Conservation (phyloP, 2,888 invertebrate genomes). For the Heliconius sara region DNA sequence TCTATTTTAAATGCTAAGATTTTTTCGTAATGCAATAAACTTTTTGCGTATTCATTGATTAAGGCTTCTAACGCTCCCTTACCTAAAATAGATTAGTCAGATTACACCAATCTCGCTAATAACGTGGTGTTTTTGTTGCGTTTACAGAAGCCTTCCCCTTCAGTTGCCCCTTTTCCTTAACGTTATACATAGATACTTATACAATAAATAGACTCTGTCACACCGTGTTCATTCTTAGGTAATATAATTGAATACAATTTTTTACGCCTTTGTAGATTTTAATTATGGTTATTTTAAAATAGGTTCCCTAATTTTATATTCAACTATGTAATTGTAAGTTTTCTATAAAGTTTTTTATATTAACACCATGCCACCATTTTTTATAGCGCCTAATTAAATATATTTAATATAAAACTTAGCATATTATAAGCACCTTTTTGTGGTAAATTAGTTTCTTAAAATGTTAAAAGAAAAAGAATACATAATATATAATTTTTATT, state of each 20-base stretch:
- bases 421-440: too few relatives aligned
- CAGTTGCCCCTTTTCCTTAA: conserved; percentile 73
- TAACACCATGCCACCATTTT: neutral
- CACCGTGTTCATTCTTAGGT: conserved; percentile 57
- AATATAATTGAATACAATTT: neutral
- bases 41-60: conserved; percentile 51
- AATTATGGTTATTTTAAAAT: neutral
- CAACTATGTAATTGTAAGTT: neutral
- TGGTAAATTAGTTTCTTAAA: too few relatives aligned
- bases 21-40: neutral
- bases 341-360: neutral
- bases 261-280: neutral
- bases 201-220: conserved; percentile 55
- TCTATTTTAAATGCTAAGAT: neutral
- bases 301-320: neutral
- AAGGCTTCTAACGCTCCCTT: conserved; percentile 73
- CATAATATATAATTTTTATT: neutral
- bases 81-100: conserved; percentile 83
- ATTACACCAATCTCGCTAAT: conserved; percentile 84
- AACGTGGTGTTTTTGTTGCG: conserved; percentile 83
- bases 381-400: too few relatives aligned
- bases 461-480: neutral
- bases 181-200: conserved; percentile 50
- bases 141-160: conserved; percentile 77
- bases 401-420: too few relatives aligned